phyloP scores from a whole-genome alignment of 2,113 vertebrate species.

The Dissostichus mawsoni region DNA sequence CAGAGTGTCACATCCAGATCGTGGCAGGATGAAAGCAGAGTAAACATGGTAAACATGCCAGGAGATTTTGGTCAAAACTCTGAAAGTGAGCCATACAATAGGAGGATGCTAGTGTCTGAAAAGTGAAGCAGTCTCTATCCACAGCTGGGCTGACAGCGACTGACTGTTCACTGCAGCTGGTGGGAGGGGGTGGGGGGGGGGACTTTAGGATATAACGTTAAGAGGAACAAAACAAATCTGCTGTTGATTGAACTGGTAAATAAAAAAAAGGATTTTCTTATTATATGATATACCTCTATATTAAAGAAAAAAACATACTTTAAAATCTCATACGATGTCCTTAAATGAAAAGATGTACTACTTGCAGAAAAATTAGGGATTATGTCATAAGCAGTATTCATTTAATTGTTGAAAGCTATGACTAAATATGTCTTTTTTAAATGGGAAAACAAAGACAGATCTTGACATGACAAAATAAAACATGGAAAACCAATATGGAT shows the following conservation, averaged over 20 bases:
- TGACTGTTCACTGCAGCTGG: slow-evolving; percentile 19
- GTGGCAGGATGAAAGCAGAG: slow-evolving; percentile 71
- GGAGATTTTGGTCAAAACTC: slow-evolving; percentile 72
- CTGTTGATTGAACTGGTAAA: background rate
- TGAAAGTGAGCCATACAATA: slow-evolving; percentile 55
- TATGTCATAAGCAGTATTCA: no score
- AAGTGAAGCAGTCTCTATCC: slow-evolving; percentile 47
- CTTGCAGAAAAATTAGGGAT: background rate
- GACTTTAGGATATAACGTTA: background rate
- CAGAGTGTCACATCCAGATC: slow-evolving; percentile 74
- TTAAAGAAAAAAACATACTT: no score
- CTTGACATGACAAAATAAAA: no score
- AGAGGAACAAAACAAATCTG: background rate
- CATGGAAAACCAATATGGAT: no score
- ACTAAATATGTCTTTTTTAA: no score
- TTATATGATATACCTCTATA: no score
- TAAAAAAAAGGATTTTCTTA: background rate
- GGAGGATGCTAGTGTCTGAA: slow-evolving; percentile 47
- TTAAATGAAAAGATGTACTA: background rate
- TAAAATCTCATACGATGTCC: background rate
- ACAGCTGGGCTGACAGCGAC: slow-evolving; percentile 45
- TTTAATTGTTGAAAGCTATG: no score
- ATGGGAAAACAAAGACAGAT: no score
- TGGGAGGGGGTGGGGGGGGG: background rate
- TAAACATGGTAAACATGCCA: slow-evolving; percentile 81